These are phyloP conservation scores for Amazona guildingii DNA, from an alignment of 2,113 vertebrate genomes.

Conservation along the genomic window DNA sequence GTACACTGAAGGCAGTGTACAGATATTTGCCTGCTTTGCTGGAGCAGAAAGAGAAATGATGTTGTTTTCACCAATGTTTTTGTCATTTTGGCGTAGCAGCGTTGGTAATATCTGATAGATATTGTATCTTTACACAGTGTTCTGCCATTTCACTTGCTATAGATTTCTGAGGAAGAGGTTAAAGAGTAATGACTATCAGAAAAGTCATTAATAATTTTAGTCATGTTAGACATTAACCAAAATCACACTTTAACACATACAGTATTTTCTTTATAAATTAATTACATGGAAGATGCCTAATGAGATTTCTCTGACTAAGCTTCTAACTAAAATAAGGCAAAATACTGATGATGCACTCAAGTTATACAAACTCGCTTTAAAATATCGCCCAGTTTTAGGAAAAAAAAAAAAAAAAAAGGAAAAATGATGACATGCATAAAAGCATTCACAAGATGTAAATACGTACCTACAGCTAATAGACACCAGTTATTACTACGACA, in stretches of 20 bases:
- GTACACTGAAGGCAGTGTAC: neutral
- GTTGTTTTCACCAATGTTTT: neutral
- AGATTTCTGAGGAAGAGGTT: neutral
- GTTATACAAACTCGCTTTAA: neutral
- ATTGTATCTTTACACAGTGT: neutral
- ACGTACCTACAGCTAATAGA: neutral
- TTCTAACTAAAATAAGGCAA: neutral
- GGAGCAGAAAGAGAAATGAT: neutral
- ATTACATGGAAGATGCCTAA: neutral
- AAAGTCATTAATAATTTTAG: neutral
- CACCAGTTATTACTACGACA: neutral
- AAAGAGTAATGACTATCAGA: neutral
- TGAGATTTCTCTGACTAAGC: neutral
- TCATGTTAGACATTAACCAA: neutral
- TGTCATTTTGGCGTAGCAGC: neutral
- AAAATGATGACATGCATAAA: neutral
- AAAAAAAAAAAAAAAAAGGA: fast-evolving
- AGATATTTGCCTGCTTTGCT: neutral
- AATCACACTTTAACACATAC: neutral
- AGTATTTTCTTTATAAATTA: neutral
- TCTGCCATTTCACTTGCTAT: neutral
- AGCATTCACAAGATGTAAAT: neutral
- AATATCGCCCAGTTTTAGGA: fast-evolving
- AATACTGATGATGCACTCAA: neutral
- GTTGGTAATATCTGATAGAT: neutral